Conservation (phyloP, 2,797 vertebrate species). For the Microcaecilia unicolor region DNA sequence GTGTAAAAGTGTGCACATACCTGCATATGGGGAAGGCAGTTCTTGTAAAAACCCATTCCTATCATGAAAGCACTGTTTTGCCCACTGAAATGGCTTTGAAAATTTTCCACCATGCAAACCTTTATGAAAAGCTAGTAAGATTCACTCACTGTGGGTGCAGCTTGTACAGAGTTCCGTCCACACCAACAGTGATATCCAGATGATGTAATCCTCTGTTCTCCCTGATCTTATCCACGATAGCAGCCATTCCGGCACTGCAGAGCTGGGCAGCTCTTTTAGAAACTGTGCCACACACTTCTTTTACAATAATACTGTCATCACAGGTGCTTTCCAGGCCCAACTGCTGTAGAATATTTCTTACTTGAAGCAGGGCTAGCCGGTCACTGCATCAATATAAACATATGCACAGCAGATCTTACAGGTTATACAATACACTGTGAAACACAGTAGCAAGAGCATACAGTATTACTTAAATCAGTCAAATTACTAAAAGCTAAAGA, state of each 20-base stretch:
- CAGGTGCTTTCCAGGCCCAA: conserved; percentile 67
- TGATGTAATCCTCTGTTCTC: conserved; percentile 45
- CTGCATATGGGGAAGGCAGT: too few relatives aligned
- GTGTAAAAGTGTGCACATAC: too few relatives aligned
- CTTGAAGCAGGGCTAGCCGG: conserved; percentile 62
- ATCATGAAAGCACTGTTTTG: too few relatives aligned
- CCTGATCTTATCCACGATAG: conserved; percentile 61
- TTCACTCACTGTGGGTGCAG: conserved; percentile 70
- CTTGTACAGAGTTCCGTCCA: conserved; percentile 70
- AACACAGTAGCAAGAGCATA: too few relatives aligned
- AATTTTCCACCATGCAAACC: too few relatives aligned
- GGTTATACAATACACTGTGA: not conserved
- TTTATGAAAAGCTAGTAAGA: too few relatives aligned
- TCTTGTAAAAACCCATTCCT: too few relatives aligned
- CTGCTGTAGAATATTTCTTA: conserved; percentile 58
- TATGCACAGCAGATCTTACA: rapidly evolving
- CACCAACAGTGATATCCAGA: conserved; percentile 57
- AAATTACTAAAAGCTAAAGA: too few relatives aligned
- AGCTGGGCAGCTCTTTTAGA: conserved; percentile 59
- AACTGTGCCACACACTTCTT: conserved; percentile 60
- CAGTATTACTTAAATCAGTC: too few relatives aligned
- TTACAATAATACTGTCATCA: conserved; percentile 68
- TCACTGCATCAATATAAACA: conserved; percentile 34
- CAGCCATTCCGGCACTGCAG: conserved; percentile 61
- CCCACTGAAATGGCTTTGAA: too few relatives aligned